These are phyloP conservation scores for Ceyx cyanopectus DNA, from an alignment of 2,113 vertebrate genomes.

Conservation along the genomic window DNA sequence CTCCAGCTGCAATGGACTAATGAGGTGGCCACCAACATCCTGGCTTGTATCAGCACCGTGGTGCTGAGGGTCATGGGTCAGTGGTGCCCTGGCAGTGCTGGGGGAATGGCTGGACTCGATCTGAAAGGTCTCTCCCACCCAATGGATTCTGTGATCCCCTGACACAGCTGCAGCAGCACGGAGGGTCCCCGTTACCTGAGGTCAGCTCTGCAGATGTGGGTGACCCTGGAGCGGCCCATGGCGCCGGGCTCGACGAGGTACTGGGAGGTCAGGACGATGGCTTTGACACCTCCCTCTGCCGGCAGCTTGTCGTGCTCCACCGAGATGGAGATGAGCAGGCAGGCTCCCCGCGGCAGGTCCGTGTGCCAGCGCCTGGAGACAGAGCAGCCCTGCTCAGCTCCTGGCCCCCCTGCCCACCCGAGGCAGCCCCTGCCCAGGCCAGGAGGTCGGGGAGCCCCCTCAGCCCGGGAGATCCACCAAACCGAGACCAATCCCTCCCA, in stretches of 20 bases:
- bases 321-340: slow-evolving; percentile 82
- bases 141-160: no score
- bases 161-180: no score
- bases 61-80: no score
- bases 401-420: fast-evolving
- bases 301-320: slow-evolving; percentile 82
- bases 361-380: slow-evolving; percentile 79
- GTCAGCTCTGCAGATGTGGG: slow-evolving; percentile 87
- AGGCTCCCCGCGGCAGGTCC: slow-evolving; percentile 80
- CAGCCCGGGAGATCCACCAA: neutral
- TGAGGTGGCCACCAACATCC: neutral
- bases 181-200: neutral
- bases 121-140: no score
- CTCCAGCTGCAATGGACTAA: neutral
- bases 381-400: neutral
- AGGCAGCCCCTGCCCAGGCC: neutral
- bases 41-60: no score
- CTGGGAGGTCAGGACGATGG: slow-evolving; percentile 83
- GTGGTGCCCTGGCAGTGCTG: no score
- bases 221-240: slow-evolving; percentile 81
- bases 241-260: slow-evolving; percentile 84
- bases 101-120: no score
- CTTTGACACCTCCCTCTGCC: slow-evolving; percentile 78
- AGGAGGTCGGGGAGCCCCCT: neutral
- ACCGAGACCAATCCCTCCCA: fast-evolving